Base-by-base conservation (phyloP, 2,797 vertebrate genomes). In the Anguilla marmorata region DNA sequence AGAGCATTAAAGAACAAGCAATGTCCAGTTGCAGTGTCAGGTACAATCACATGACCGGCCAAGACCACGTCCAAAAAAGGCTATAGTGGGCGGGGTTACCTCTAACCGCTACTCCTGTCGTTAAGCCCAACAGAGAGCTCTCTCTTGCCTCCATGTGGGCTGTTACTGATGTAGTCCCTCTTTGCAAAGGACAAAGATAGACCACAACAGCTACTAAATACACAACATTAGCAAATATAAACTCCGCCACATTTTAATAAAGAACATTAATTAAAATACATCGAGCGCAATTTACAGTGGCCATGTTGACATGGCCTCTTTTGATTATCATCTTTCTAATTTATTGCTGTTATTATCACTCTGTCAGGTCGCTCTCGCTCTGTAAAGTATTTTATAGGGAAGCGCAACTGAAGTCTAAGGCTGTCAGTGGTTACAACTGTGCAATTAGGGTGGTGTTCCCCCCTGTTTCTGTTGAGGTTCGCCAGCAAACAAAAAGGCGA, bases 141-240 rank as follows among this genome's bases (percentile, higher is more conserved):
- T 21, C 84, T 56, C 8, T 60, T 9, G 91, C 91, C 90, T 56
- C 91, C 91, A 91, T 92, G 58, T 89, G 91, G 87, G 16, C 63
- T n/a, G 3, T 89, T 7, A 94, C 94, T 37, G 95, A 94, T 94
- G 93, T 94, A 93, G 93, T 92, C 93, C 91, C 88, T 90, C 91
- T 89, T 91, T 91, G 91, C 93, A 92, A 87, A 66, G 91, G 90
- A 94, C 94, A 94, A 93, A 94, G 91, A 94, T 90, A 94, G 89
- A 92, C 45, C 2, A 80, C 89, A 33, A 89, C 90, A 72, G 89
- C 85, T 21, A 89, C 92, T 93, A 93, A 92, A 93, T 92, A 94
- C 92, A 94, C 92, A 92, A 30, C 16, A 85, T 27, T 21, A 85
- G 90, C 91, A 92, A 93, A 94, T 92, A 90, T 92, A 87, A 89